Percentiles rank a stretch among this genome's conserved stretches.
Evolutionary conservation across 2,113 vertebrate species (phyloP).

Genomic region (Candoia aspera): DNA sequence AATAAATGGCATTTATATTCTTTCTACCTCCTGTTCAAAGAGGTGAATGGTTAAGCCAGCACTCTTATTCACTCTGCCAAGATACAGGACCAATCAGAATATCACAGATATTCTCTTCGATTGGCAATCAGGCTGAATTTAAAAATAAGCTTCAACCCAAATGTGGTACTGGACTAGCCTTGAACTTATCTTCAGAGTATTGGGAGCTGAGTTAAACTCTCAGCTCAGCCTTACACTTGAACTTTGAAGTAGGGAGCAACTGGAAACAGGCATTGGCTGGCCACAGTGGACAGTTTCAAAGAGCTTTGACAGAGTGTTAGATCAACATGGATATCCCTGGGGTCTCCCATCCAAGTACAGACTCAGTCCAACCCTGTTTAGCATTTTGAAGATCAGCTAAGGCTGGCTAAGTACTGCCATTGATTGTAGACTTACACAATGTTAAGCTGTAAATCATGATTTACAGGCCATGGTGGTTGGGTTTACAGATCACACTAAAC

Average conservation of each 20-base stretch:
- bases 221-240: not conserved
- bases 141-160: not conserved
- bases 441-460: not conserved
- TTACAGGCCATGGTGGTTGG: not conserved
- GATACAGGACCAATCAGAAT: not conserved
- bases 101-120: too few species aligned
- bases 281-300: not conserved
- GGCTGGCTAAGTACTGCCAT: not conserved
- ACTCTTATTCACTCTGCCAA: not conserved
- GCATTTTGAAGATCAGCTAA: not conserved
- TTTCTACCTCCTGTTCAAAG: not conserved
- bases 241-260: not conserved
- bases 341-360: not conserved
- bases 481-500: not conserved
- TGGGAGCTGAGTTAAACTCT: not conserved
- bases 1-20: not conserved
- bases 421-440: not conserved
- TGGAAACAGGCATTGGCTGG: not conserved
- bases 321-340: not conserved
- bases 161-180: not conserved
- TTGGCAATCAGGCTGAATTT: not conserved
- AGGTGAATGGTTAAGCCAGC: not conserved
- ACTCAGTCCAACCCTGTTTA: not conserved
- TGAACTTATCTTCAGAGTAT: not conserved
- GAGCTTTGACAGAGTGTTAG: not conserved